Evolutionary conservation across 2,113 vertebrate genomes (phyloP), one percentile per base, ranked within the genome.

Genomic region (Daubentonia madagascariensis): DNA sequence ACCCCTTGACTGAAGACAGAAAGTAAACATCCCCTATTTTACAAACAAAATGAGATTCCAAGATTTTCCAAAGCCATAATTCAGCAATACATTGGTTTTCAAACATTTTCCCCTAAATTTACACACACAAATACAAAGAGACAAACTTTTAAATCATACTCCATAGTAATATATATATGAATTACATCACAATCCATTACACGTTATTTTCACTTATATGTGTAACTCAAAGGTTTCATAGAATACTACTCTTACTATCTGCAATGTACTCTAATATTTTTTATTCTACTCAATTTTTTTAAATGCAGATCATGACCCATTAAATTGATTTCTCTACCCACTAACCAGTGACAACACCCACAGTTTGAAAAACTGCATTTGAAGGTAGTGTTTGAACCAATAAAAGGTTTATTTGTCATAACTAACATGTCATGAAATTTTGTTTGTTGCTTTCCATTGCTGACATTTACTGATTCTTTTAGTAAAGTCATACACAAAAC

Each of bases 361-460:
- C 20, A 89, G 59, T 85, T 30, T 85, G 65, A 84, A 94, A 94
- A 88, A 73, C n/a, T 94, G n/a, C n/a, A 59, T 84, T 83, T 83
- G 37, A 85, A 80, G 70, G 48, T 54, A 59, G 6, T 65, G 22
- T 84, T 88, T 94, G 12, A 72, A 96, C 54, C 68, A 93, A 52
- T 76, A 78, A 80, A 80, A 37, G 83, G 73, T 80, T 86, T 93
- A 70, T 79, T 85, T 43, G 48, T 32, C 40, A 20, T 89, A 84
- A 87, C 48, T 65, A 89, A 4, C 8, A 57, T 72, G 54, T 67
- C 68, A 88, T 67, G 50, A 91, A 84, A 94, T 87, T 63, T 17
- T 96, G 37, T 63, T 17, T 96, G 37, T 85, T 57, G 65, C 63
- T 75, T 96, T 85, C 72, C 68, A 91, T 32, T 85, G 75, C 16